A percentile compares a stretch with the other conserved stretches of the same genome.
These are phyloP conservation scores for Eupithecia abbreviata DNA, from an alignment of 2,888 invertebrate genomes.

Conservation along the genomic window DNA sequence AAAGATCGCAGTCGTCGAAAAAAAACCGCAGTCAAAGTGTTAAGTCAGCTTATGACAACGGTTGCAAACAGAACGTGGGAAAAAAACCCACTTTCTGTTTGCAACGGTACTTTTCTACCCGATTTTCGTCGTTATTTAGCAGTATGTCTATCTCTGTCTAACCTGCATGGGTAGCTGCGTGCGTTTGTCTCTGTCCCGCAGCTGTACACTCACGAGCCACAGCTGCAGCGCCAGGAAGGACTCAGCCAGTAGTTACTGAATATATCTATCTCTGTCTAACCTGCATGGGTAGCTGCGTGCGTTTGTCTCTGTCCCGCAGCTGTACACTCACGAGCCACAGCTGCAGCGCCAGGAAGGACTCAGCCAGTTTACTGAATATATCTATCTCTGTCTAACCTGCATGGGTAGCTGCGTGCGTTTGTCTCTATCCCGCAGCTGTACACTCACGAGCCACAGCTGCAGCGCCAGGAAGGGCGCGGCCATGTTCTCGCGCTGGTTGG, in stretches of 20 bases:
- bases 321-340: conserved; percentile 86
- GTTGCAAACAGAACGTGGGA: too few species aligned
- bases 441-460: conserved; percentile 87
- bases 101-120: too few species aligned
- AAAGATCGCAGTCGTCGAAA: too few species aligned
- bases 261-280: conserved; percentile 45
- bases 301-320: conserved; percentile 62
- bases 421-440: conserved; percentile 75
- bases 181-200: conserved; percentile 59
- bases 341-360: conserved; percentile 90
- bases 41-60: too few species aligned
- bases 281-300: conserved; percentile 55
- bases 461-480: conserved; percentile 91
- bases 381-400: conserved; percentile 52
- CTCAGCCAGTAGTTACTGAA: conserved; percentile 89
- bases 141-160: conserved; percentile 4
- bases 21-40: too few species aligned
- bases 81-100: too few species aligned
- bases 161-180: conserved; percentile 59
- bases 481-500: conserved; percentile 93
- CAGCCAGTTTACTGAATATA: too few species aligned
- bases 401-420: conserved; percentile 48
- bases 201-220: conserved; percentile 85
- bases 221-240: conserved; percentile 91
- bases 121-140: too few species aligned